phyloP scores from a whole-genome alignment of 2,888 invertebrate species.

The Lasioglossum morio region DNA sequence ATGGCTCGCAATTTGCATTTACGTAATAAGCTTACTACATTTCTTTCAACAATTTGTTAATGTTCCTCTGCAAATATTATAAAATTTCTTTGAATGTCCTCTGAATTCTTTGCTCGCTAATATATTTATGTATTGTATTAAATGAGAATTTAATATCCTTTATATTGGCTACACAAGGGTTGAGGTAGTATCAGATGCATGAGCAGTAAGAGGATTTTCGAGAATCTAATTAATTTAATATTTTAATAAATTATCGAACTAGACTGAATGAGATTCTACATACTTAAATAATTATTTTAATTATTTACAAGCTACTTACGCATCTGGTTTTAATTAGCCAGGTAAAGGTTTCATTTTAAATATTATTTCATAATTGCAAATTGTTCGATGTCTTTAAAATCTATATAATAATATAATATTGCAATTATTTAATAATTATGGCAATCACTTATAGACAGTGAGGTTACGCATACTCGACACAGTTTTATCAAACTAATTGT shows the following conservation, averaged over 20 bases:
- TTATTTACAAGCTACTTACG: neutral
- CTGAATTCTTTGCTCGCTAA: no score
- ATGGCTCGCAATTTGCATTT: neutral
- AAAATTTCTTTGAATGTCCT: no score
- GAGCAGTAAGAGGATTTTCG: neutral
- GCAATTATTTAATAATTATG: neutral
- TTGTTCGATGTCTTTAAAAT: neutral
- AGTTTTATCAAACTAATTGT: neutral
- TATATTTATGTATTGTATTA: no score
- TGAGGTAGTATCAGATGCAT: neutral
- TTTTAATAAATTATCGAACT: neutral
- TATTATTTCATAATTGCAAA: neutral
- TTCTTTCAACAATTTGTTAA: no score
- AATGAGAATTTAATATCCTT: no score
- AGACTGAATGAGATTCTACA: neutral
- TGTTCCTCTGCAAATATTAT: no score
- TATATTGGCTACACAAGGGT: no score
- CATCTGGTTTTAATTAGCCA: neutral
- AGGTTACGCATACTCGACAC: neutral
- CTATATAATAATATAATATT: neutral
- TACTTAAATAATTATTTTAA: neutral
- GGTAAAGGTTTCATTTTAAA: neutral
- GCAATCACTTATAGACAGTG: neutral
- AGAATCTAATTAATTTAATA: neutral
- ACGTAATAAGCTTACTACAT: neutral